Conservation (phyloP, 2,797 vertebrate genomes). For the Melopsittacus undulatus region DNA sequence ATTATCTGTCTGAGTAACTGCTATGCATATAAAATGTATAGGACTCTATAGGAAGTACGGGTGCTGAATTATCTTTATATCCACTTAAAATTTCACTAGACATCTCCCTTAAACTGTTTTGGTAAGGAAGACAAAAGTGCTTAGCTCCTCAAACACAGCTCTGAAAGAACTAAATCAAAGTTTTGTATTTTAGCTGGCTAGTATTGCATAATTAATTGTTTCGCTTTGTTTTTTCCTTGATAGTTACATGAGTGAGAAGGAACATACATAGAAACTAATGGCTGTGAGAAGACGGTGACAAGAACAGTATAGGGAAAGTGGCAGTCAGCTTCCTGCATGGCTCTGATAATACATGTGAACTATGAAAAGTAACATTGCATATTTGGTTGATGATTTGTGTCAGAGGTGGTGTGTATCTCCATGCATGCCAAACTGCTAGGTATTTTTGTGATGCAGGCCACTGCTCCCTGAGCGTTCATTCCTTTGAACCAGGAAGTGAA, state of each 20-base stretch:
- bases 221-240: not conserved
- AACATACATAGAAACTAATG: not conserved
- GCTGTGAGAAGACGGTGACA: not conserved
- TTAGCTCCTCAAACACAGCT: not conserved
- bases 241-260: not conserved
- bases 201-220: not conserved
- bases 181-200: not conserved
- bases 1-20: not conserved
- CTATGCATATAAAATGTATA: not conserved
- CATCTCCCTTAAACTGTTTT: not conserved
- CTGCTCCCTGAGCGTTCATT: not conserved
- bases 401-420: not conserved
- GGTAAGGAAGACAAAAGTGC: not conserved
- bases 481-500: not conserved
- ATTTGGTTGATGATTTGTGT: not conserved
- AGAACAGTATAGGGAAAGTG: not conserved
- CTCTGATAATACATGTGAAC: not conserved
- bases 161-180: not conserved
- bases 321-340: not conserved
- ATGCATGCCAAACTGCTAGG: not conserved
- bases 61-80: not conserved
- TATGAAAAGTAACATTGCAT: not conserved
- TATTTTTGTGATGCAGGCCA: not conserved
- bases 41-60: not conserved
- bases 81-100: not conserved